These are phyloP conservation scores for Pygocentrus nattereri DNA, from an alignment of 2,797 vertebrate species.

Conservation along the genomic window DNA sequence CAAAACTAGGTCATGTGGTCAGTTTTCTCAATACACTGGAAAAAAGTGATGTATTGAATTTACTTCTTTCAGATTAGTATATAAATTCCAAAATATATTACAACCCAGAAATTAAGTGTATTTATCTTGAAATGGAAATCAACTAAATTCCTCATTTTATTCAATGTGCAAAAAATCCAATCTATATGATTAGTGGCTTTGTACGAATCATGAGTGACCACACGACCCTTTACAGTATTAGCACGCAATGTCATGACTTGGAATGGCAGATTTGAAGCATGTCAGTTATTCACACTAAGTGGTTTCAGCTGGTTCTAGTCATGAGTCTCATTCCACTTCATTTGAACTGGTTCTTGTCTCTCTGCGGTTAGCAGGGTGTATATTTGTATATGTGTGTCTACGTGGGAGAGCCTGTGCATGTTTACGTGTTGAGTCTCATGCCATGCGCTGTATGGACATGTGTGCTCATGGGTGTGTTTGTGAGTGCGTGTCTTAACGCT, in stretches of 20 bases:
- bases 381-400: conserved; percentile 53
- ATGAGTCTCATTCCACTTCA: conserved; percentile 31
- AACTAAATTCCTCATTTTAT: neutral
- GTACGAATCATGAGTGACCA: neutral
- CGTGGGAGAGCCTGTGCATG: conserved; percentile 51
- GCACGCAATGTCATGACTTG: neutral
- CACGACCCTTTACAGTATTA: neutral
- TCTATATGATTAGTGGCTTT: neutral
- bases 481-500: conserved; percentile 51
- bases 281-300: conserved; percentile 25
- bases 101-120: neutral
- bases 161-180: neutral
- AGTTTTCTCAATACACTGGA: too few species aligned
- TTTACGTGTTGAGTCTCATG: conserved; percentile 46
- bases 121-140: too few species aligned
- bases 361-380: conserved; percentile 43
- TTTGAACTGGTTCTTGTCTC: conserved; percentile 44
- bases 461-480: conserved; percentile 52
- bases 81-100: too few species aligned
- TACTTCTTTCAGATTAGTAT: too few species aligned
- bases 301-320: conserved; percentile 43
- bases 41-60: too few species aligned
- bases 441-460: conserved; percentile 27
- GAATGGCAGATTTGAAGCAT: conserved; percentile 7
- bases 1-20: too few species aligned